Evolutionary conservation across 2,797 vertebrate species (phyloP).

Genomic region (Lophura swinhoii): DNA sequence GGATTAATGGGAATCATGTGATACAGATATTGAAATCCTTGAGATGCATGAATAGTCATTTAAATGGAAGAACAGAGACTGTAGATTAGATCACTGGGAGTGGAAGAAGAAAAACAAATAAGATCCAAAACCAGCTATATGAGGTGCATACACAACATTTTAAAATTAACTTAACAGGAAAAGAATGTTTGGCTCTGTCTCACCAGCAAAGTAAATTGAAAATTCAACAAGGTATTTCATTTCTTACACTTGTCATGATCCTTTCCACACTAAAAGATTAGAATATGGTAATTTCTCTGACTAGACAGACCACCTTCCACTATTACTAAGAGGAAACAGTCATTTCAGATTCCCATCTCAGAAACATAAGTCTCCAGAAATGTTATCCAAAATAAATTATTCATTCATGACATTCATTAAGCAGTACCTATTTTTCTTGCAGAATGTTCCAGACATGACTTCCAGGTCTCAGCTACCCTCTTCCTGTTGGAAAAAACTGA

Average conservation of each 20-base stretch:
- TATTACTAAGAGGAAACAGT: slow-evolving; percentile 20
- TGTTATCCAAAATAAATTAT: slow-evolving; percentile 40
- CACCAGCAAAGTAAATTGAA: slow-evolving; percentile 29
- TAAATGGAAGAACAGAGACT: neutral
- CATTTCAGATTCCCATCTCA: slow-evolving; percentile 37
- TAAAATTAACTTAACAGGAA: neutral
- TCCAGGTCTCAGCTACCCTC: neutral
- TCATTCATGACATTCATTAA: slow-evolving; percentile 15
- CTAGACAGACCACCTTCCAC: neutral
- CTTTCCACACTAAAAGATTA: neutral
- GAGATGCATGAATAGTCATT: neutral
- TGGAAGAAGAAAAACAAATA: neutral
- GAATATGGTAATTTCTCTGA: neutral
- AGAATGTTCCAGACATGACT: slow-evolving; percentile 28
- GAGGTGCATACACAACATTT: neutral
- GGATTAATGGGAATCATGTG: neutral
- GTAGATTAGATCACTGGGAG: neutral
- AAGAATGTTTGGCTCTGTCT: neutral
- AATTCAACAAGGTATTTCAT: slow-evolving; percentile 12
- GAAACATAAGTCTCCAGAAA: slow-evolving; percentile 14
- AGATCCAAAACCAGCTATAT: neutral
- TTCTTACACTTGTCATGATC: slow-evolving; percentile 29
- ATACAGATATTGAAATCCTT: neutral
- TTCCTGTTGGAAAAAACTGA: slow-evolving; percentile 33
- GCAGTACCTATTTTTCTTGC: slow-evolving; percentile 20